Conservation (phyloP, 2,797 vertebrate species). For the Taeniopygia guttata region DNA sequence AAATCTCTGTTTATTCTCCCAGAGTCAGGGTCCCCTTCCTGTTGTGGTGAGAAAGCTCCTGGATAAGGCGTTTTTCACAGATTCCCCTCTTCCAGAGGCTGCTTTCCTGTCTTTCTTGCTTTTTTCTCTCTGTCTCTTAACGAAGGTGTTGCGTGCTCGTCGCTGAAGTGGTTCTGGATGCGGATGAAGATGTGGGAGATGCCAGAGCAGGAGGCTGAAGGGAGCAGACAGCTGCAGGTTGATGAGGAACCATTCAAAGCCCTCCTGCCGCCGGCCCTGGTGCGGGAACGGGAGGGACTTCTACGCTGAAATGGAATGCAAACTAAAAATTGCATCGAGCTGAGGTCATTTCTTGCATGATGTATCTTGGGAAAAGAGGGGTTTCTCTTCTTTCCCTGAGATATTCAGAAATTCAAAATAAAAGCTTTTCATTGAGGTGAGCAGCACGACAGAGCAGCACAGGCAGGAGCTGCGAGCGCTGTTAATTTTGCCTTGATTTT, state of each 20-base stretch:
- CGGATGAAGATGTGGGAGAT: conserved; percentile 4
- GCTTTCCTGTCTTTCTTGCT: background rate
- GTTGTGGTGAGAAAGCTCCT: background rate
- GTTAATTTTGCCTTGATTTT: background rate
- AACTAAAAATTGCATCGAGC: conserved; percentile 44
- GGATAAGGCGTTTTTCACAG: background rate
- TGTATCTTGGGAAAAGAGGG: conserved; percentile 33
- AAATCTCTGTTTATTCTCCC: background rate
- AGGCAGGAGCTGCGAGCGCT: rapidly evolving
- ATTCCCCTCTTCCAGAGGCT: background rate
- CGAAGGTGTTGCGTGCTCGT: conserved; percentile 21
- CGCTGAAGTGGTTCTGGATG: conserved; percentile 33
- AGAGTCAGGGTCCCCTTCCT: background rate
- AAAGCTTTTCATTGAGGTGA: conserved; percentile 8
- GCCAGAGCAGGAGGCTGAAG: background rate
- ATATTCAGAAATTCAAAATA: conserved; percentile 35
- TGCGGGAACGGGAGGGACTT: conserved; percentile 11
- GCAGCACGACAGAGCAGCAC: background rate
- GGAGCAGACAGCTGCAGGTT: background rate
- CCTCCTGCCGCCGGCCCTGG: background rate
- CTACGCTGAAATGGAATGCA: conserved; percentile 48
- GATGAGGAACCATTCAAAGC: background rate
- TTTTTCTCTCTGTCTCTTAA: background rate
- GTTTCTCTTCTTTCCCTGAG: conserved; percentile 7
- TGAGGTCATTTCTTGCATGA: conserved; percentile 52